phyloP scores from a whole-genome alignment of 2,888 invertebrate species.

The Mesorhabditis sp. region DNA sequence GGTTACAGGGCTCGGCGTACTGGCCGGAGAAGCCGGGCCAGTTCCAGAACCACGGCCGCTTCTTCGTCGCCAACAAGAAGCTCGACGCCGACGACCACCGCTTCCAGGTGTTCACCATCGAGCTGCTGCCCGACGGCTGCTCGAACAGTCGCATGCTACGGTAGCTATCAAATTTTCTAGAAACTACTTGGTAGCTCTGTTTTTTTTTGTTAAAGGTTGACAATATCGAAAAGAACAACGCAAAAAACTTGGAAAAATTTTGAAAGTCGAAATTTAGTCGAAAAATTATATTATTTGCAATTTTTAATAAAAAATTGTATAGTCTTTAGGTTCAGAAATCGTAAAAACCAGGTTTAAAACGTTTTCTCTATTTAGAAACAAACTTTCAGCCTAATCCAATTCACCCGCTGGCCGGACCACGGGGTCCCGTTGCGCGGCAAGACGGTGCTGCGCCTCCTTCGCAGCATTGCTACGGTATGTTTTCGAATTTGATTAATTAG shows the following conservation, averaged over 20 bases:
- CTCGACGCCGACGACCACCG: background rate
- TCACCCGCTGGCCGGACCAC: background rate
- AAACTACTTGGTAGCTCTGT: too few relatives aligned
- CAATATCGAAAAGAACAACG: too few relatives aligned
- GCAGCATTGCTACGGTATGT: background rate
- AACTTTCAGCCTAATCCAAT: background rate
- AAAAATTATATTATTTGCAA: too few relatives aligned
- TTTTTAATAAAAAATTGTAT: too few relatives aligned
- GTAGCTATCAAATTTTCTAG: background rate
- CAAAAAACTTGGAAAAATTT: too few relatives aligned
- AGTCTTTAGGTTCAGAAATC: too few relatives aligned
- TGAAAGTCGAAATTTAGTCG: too few relatives aligned
- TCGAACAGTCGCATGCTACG: background rate
- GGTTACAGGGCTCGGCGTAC: background rate
- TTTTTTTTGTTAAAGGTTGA: too few relatives aligned
- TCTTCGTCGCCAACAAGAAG: conserved; percentile 4
- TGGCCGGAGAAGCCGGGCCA: conserved; percentile 6
- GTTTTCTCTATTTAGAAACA: background rate
- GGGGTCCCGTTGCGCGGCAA: background rate
- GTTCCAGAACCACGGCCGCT: background rate
- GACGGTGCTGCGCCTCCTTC: background rate
- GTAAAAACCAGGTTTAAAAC: too few relatives aligned
- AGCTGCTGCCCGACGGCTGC: conserved; percentile 7
- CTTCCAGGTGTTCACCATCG: background rate
- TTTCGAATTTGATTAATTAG: too few relatives aligned